Percentiles rank a stretch among this genome's conserved stretches.
Evolutionary conservation across 37 sponge, comb jelly and placozoan species (phyloP).

Genomic region (Amphimedon queenslandica): DNA sequence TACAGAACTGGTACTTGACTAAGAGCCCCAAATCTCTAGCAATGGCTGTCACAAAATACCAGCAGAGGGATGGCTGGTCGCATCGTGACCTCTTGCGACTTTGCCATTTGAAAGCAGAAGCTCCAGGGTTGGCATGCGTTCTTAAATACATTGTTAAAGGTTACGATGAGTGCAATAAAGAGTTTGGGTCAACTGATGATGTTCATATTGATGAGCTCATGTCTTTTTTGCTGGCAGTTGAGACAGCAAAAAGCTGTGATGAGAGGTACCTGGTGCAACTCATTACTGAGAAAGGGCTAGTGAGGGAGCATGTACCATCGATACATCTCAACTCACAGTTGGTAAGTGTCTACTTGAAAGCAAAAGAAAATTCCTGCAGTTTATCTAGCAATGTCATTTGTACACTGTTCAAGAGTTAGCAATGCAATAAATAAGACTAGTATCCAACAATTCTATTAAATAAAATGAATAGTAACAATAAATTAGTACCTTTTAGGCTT

Average conservation of each 20-base stretch:
- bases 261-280: conserved; percentile 30
- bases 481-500: too few species aligned
- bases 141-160: conserved; percentile 64
- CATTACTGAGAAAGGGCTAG: conserved; percentile 41
- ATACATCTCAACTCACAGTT: conserved; percentile 33
- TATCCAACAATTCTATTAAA: too few species aligned
- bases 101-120: conserved; percentile 42
- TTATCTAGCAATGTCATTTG: too few species aligned
- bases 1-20: conserved; percentile 51
- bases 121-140: conserved; percentile 34
- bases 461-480: too few species aligned
- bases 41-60: conserved; percentile 77
- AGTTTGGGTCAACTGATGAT: conserved; percentile 15
- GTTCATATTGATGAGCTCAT: conserved; percentile 22
- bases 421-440: too few species aligned
- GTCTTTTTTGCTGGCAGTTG: conserved; percentile 50
- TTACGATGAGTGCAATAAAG: conserved; percentile 23
- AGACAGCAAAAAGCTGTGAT: conserved; percentile 46
- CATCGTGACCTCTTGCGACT: conserved; percentile 67
- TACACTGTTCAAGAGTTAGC: too few species aligned
- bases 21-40: conserved; percentile 44
- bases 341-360: conserved; percentile 26
- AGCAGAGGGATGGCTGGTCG: conserved; percentile 66
- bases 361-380: too few species aligned
- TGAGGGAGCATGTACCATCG: conserved; percentile 74